Evolutionary conservation across 1,140 invertebrate genomes (phyloP), one percentile per base, ranked within the genome.

Genomic region (Phymorhynchus buccinoides): DNA sequence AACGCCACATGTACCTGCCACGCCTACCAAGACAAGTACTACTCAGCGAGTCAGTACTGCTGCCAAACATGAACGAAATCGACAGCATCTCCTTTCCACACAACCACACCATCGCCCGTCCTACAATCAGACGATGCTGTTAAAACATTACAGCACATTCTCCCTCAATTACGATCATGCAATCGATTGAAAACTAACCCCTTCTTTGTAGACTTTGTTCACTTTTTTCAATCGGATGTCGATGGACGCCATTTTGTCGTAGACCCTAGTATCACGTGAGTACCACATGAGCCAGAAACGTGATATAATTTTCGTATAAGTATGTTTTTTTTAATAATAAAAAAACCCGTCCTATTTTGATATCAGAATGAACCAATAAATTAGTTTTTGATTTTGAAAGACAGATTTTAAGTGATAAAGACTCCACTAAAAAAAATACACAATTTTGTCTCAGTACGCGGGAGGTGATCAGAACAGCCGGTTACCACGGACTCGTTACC

Each of bases 141-240:
- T 18, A 52, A 52, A n/a, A n/a, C 48, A 52, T 52, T 52, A 14
- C 12, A 9, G 2, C 48, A 52, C 48, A n/a, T n/a, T n/a, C n/a
- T 52, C 48, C n/a, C 9, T 71, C 9, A 35, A 71, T 0, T 18
- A 35, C 27, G n/a, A 71, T 9, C 27, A 35, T 42, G 41, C 35
- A 78, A 78, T 44, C 22, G 39, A 12, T 4, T 14, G 9, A 30
- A 78, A 79, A 83, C 42, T 18, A 39, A 97, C 97, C 75, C 95
- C 96, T 95, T 97, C 96, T 89, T 95, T 94, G 92, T 97, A 97
- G 87, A 96, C 95, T 95, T 97, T 97, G 91, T 96, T 97, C 0
- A 95, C 95, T 92, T 96, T 95, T 94, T 97, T 97, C 48, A 97
- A 93, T 87, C 94, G 94, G 39, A 97, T 96, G 89, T 96, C 96